Evolutionary conservation across 2,888 invertebrate species (phyloP).

Genomic region (Ctenicera cuprea): DNA sequence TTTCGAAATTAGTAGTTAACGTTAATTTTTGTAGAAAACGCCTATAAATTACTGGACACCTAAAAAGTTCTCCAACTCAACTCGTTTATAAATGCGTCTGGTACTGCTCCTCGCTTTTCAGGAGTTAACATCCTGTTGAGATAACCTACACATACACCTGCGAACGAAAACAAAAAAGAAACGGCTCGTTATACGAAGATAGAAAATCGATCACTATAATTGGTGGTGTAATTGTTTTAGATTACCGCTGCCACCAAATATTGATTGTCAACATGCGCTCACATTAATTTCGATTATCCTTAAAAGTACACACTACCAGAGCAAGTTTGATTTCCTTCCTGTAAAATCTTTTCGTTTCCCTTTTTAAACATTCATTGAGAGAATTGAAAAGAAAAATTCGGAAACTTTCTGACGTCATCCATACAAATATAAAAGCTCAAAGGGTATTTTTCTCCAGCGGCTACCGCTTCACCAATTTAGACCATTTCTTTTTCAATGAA

Average conservation of each 20-base stretch:
- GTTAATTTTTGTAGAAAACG: slow-evolving; percentile 31
- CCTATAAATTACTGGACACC: slow-evolving; percentile 11
- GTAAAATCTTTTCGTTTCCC: neutral
- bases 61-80: neutral
- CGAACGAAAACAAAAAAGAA: slow-evolving; percentile 13
- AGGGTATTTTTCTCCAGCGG: too few species aligned
- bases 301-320: neutral
- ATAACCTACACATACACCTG: slow-evolving; percentile 22
- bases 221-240: slow-evolving; percentile 48
- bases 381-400: too few species aligned
- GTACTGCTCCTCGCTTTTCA: slow-evolving; percentile 3
- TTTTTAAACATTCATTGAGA: too few species aligned
- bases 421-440: too few species aligned
- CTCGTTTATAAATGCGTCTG: slow-evolving; percentile 3
- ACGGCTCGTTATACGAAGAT: slow-evolving; percentile 16
- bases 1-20: slow-evolving; percentile 32
- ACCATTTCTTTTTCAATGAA: too few species aligned
- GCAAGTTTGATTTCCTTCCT: neutral
- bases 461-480: too few species aligned
- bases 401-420: too few species aligned
- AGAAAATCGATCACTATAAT: slow-evolving; percentile 29
- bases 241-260: slow-evolving; percentile 44
- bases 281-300: slow-evolving; percentile 22
- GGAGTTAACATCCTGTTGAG: slow-evolving; percentile 10
- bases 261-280: slow-evolving; percentile 8